These are phyloP conservation scores for Anoplius nigerrimus DNA, from an alignment of 2,888 invertebrate species.

Conservation along the genomic window DNA sequence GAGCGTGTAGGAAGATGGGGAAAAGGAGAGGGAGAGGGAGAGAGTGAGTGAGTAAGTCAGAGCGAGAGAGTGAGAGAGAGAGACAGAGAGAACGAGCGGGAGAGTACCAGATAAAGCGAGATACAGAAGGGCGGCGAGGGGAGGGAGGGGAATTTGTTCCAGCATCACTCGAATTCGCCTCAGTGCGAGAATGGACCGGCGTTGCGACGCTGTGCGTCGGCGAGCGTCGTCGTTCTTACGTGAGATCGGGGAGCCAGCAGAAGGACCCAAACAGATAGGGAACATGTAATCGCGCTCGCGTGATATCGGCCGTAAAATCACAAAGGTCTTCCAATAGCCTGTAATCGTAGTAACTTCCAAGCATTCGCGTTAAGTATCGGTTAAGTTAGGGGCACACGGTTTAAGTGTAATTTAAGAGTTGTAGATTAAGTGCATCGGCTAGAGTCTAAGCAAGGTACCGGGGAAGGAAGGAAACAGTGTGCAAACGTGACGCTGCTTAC, in stretches of 20 bases:
- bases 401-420: no score
- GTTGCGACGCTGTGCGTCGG: slow-evolving; percentile 66
- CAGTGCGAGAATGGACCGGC: slow-evolving; percentile 71
- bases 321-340: slow-evolving; percentile 70
- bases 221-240: slow-evolving; percentile 31
- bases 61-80: slow-evolving; percentile 28
- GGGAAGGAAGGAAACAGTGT: no score
- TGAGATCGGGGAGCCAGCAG: neutral
- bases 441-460: no score
- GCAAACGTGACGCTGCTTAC: no score
- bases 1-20: slow-evolving; percentile 26
- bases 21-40: slow-evolving; percentile 34
- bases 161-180: slow-evolving; percentile 55
- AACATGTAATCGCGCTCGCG: slow-evolving; percentile 52
- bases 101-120: slow-evolving; percentile 19
- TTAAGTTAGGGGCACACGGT: neutral
- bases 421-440: no score
- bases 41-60: slow-evolving; percentile 26
- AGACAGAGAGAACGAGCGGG: slow-evolving; percentile 31
- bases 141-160: slow-evolving; percentile 39
- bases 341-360: slow-evolving; percentile 6
- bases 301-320: slow-evolving; percentile 60
- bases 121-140: slow-evolving; percentile 8
- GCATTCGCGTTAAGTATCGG: neutral
- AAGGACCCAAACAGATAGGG: slow-evolving; percentile 10